phyloP scores from a whole-genome alignment of 2,797 vertebrate species.

The Galago senegalensis region DNA sequence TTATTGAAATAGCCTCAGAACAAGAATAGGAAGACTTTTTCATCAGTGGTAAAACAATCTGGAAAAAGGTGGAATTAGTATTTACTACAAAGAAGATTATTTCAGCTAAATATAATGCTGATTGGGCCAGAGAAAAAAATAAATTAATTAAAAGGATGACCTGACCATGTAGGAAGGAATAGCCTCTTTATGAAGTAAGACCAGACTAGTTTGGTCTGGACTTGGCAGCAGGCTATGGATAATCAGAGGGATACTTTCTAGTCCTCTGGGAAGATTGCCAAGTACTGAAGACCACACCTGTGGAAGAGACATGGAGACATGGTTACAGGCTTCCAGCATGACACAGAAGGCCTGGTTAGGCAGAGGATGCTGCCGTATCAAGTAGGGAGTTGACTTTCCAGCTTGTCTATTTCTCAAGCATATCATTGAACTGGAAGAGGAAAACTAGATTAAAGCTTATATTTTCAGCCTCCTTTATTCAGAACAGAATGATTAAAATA shows the following conservation, averaged over 20 bases:
- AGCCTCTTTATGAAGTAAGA: neutral
- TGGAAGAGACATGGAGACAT: neutral
- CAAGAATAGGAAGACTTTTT: neutral
- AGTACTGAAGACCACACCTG: neutral
- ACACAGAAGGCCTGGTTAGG: neutral
- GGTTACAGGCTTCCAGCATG: neutral
- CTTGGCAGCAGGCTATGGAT: neutral
- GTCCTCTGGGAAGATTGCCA: neutral
- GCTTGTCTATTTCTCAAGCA: neutral
- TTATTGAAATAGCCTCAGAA: neutral
- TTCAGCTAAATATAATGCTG: neutral
- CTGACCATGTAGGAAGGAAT: neutral
- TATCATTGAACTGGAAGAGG: neutral
- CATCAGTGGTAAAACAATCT: neutral
- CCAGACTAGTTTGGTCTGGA: neutral
- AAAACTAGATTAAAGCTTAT: neutral
- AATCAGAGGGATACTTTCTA: neutral
- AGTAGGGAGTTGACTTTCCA: neutral
- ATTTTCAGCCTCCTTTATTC: neutral
- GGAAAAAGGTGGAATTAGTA: neutral
- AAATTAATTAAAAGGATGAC: neutral
- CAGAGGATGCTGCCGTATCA: neutral
- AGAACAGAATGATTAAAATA: neutral
- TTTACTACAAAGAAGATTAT: neutral
- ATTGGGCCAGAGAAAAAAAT: neutral